Evolutionary conservation across 2,113 vertebrate genomes (phyloP).

Genomic region (Oncorhynchus nerka): DNA sequence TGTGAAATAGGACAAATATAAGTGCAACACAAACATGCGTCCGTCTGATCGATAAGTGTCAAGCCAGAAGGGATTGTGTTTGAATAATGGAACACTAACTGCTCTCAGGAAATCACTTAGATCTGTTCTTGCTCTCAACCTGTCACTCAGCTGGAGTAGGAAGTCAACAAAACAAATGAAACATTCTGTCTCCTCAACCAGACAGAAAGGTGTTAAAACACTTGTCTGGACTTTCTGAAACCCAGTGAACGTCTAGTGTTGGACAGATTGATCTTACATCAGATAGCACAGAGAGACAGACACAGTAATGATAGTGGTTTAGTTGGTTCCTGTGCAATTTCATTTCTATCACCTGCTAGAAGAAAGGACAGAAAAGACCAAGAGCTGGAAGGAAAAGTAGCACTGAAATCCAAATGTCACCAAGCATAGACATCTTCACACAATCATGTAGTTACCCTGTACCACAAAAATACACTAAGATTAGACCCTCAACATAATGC

Average conservation of each 20-base stretch:
- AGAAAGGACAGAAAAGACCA: constrained; percentile 10
- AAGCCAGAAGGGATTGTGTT: constrained; percentile 29
- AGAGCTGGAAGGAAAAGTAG: constrained; percentile 7
- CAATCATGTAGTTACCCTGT: background rate
- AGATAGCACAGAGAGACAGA: background rate
- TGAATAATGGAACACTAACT: constrained; percentile 34
- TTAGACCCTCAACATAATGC: background rate
- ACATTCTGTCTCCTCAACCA: constrained; percentile 27
- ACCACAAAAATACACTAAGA: background rate
- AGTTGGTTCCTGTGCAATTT: constrained; percentile 8
- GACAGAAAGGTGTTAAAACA: background rate
- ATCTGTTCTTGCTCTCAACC: constrained; percentile 33
- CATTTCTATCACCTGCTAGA: background rate
- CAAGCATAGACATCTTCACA: constrained; percentile 44
- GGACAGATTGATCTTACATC: background rate
- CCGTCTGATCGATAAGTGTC: constrained; percentile 44
- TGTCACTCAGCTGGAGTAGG: constrained; percentile 30
- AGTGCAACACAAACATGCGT: background rate
- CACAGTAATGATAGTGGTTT: background rate
- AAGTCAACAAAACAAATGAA: constrained; percentile 24
- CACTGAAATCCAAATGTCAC: constrained; percentile 53
- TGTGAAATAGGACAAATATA: too few relatives aligned
- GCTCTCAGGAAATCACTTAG: constrained; percentile 15
- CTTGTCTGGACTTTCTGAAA: constrained; percentile 3
- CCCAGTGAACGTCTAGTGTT: constrained; percentile 16